phyloP scores from a whole-genome alignment of 2,113 vertebrate genomes.

The Hucho hucho region DNA sequence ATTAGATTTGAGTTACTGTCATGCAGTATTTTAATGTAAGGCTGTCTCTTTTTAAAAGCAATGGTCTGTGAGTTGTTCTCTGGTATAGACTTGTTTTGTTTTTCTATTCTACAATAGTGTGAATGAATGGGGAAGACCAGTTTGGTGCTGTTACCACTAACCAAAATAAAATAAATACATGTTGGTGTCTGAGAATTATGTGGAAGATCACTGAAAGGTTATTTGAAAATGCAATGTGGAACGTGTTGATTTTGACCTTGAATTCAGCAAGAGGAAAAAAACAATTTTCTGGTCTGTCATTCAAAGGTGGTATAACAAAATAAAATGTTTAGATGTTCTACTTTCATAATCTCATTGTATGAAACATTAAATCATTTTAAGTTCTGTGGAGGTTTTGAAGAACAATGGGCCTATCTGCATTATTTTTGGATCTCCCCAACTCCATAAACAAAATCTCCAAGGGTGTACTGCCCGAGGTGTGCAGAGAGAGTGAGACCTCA shows the following conservation, averaged over 20 bases:
- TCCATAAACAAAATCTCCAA: no score
- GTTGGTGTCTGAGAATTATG: constrained; percentile 13
- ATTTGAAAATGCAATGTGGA: not conserved
- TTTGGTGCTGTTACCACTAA: constrained; percentile 47
- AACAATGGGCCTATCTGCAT: no score
- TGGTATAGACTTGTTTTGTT: constrained; percentile 51
- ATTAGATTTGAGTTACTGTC: constrained; percentile 57
- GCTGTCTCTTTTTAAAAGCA: constrained; percentile 58
- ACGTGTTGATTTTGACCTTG: no score
- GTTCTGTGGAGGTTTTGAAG: no score
- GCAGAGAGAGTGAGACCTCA: not conserved
- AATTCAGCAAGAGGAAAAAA: no score
- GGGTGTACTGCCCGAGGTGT: not conserved
- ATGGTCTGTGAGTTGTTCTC: constrained; percentile 43
- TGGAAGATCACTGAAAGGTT: not conserved
- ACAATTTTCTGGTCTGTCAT: no score
- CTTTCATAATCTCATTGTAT: no score
- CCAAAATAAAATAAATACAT: constrained; percentile 49
- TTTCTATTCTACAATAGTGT: constrained; percentile 51
- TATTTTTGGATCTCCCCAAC: no score
- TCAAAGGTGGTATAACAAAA: no score
- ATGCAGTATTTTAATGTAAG: constrained; percentile 63
- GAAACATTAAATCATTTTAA: no score
- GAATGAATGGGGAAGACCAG: constrained; percentile 40
- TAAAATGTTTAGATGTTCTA: no score